These are phyloP conservation scores for Brienomyrus longianalis DNA, from an alignment of 2,113 vertebrate genomes.

Conservation along the genomic window DNA sequence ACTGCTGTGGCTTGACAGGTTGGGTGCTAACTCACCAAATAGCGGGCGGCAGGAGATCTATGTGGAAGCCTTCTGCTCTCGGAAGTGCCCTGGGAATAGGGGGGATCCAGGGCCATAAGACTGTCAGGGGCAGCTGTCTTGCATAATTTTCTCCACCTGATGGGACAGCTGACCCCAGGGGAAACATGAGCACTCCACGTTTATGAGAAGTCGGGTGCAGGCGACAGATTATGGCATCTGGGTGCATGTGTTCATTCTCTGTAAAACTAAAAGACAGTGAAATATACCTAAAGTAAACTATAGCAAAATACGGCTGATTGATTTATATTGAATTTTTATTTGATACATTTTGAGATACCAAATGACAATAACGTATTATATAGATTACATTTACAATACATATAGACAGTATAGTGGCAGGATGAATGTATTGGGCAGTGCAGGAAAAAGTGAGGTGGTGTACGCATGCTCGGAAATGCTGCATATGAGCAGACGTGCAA, in stretches of 20 bases:
- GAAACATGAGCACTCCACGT: background rate
- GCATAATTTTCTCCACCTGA: background rate
- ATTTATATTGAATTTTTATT: background rate
- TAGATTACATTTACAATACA: no score
- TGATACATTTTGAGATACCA: no score
- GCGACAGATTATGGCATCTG: background rate
- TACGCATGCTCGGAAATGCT: background rate
- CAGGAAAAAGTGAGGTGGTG: no score
- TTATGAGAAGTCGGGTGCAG: background rate
- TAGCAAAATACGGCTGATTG: background rate
- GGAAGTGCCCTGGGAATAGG: background rate
- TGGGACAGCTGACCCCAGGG: background rate
- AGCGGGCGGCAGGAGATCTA: background rate
- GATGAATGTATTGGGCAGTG: no score
- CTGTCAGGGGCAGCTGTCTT: background rate
- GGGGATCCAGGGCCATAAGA: background rate
- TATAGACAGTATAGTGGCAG: no score
- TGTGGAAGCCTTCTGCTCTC: background rate
- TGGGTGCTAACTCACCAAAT: background rate
- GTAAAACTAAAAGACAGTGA: background rate
- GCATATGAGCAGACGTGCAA: background rate
- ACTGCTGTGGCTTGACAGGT: background rate
- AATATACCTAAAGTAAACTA: background rate
- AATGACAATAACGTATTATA: no score
- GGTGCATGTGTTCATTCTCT: background rate